A percentile compares a stretch with the other conserved stretches of the same genome.
Conservation (phyloP, 2,888 invertebrate genomes). For the Tiphia femorata region DNA sequence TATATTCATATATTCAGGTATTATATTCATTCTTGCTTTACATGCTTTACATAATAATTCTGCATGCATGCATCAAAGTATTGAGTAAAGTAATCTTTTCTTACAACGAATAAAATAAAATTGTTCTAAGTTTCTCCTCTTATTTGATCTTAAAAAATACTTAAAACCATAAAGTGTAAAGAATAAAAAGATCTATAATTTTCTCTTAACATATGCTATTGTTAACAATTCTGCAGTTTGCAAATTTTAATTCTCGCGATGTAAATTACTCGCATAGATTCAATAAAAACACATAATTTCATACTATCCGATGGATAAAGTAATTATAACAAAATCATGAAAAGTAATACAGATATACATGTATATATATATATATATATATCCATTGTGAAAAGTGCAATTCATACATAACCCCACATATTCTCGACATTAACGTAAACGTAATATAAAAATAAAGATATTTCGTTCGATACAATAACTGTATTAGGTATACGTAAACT, state of each 20-base stretch:
- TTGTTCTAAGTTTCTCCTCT: neutral
- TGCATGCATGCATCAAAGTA: no score
- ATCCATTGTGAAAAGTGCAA: slow-evolving; percentile 4
- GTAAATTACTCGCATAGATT: no score
- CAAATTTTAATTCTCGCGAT: no score
- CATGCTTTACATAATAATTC: no score
- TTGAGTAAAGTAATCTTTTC: no score
- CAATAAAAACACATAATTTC: neutral
- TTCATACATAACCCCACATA: slow-evolving; percentile 13
- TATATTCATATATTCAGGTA: no score
- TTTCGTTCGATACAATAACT: neutral
- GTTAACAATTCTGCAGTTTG: neutral
- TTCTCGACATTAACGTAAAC: no score
- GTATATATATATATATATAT: neutral
- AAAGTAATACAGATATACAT: neutral
- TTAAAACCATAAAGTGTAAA: neutral
- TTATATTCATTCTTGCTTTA: no score
- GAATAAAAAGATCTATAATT: neutral
- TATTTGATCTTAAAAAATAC: neutral
- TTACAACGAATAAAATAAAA: no score
- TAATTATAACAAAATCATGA: neutral
- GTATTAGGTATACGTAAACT: no score
- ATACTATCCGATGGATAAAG: neutral
- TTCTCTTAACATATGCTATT: neutral
- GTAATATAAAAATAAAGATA: neutral